Evolutionary conservation across 2,888 invertebrate species (phyloP).

Genomic region (Coleophora flavipennella): DNA sequence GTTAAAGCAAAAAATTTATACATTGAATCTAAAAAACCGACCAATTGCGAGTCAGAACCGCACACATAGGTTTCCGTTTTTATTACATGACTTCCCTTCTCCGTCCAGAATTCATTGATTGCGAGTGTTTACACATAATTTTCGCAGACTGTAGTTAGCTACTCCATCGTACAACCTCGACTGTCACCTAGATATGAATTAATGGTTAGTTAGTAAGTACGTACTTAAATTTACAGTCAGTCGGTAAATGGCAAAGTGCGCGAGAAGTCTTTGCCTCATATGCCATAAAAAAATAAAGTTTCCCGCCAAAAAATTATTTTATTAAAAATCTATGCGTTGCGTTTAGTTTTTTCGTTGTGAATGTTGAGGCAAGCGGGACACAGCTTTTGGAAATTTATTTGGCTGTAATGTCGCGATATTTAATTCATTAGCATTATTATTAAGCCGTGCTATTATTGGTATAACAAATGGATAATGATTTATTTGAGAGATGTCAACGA

Average conservation of each 20-base stretch:
- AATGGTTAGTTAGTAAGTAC: not conserved
- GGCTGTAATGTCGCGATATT: no score
- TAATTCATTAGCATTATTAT: no score
- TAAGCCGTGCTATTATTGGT: not conserved
- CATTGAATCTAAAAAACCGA: no score
- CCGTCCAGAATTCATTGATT: not conserved
- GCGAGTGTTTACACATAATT: not conserved
- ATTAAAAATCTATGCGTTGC: no score
- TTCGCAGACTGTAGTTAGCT: not conserved
- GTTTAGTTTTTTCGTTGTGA: no score
- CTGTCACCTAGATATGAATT: conserved; percentile 7
- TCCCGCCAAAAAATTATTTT: conserved; percentile 1
- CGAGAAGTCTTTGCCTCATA: conserved; percentile 12
- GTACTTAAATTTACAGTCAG: conserved; percentile 5
- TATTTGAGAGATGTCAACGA: not conserved
- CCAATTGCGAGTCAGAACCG: no score
- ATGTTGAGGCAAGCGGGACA: no score
- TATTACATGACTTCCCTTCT: no score
- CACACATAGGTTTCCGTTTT: no score
- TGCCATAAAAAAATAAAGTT: not conserved
- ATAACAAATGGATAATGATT: not conserved
- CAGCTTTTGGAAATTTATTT: no score
- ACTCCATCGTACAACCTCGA: conserved; percentile 5
- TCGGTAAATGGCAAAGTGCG: conserved; percentile 11
- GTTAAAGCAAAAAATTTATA: no score